Evolutionary conservation across 1,140 invertebrate species (phyloP).

Genomic region (Drosophila micromelanica): DNA sequence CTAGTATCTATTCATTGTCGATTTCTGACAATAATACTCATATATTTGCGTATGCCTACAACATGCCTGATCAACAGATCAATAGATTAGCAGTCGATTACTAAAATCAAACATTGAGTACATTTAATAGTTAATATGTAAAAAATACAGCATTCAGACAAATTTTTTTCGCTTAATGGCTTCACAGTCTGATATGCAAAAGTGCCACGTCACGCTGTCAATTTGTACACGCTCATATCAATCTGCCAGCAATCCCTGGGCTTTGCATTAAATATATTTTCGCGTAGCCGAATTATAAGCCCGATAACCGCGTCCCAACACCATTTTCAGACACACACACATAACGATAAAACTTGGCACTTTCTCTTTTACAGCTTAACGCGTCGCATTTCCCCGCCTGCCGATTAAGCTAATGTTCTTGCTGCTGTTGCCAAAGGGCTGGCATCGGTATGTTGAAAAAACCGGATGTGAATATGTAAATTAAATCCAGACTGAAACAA

Average conservation of each 20-base stretch:
- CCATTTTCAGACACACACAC: constrained; percentile 3
- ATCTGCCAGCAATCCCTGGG: constrained; percentile 46
- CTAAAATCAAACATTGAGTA: no score
- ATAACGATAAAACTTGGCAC: constrained; percentile 28
- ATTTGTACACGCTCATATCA: constrained; percentile 28
- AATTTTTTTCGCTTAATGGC: background rate
- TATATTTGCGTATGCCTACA: no score
- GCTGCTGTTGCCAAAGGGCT: constrained; percentile 4
- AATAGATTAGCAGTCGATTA: no score
- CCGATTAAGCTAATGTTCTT: constrained; percentile 31
- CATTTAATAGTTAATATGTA: background rate
- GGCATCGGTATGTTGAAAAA: constrained; percentile 12
- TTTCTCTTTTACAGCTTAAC: constrained; percentile 57
- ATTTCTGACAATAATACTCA: no score
- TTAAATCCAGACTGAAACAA: constrained; percentile 53
- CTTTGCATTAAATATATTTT: constrained; percentile 55
- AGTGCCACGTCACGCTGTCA: background rate
- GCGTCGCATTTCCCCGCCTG: constrained; percentile 47
- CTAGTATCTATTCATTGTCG: no score
- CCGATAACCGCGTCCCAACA: constrained; percentile 11
- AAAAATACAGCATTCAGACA: background rate
- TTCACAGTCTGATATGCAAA: background rate
- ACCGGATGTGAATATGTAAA: constrained; percentile 71
- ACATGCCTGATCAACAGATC: no score
- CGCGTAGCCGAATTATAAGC: constrained; percentile 42